Percentiles rank a stretch among this genome's conserved stretches.
These are phyloP conservation scores for Maconellicoccus hirsutus DNA, from an alignment of 1,140 invertebrate genomes.

Conservation along the genomic window DNA sequence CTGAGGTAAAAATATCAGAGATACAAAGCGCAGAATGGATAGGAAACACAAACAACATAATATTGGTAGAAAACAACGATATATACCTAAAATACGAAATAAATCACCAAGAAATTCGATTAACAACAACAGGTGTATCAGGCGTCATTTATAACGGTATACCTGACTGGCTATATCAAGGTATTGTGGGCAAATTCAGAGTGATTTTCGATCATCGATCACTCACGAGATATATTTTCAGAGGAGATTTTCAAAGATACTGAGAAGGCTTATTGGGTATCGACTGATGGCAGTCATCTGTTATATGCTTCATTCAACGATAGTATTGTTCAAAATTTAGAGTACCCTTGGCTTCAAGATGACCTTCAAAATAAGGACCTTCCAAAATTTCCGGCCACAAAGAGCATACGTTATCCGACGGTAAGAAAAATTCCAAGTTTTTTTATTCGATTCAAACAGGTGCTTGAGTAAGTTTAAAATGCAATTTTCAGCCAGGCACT, in stretches of 20 bases:
- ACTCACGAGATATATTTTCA: too few species aligned
- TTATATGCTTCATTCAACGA: conserved; percentile 83
- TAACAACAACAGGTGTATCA: conserved; percentile 61
- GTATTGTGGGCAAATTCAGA: conserved; percentile 40
- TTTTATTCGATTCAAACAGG: not conserved
- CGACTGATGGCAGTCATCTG: conserved; percentile 62
- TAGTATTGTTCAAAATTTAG: conserved; percentile 56
- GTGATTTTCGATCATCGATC: too few species aligned
- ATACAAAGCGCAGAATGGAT: conserved; percentile 67
- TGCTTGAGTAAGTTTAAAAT: not conserved
- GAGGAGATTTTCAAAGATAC: conserved; percentile 54
- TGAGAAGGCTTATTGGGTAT: conserved; percentile 71
- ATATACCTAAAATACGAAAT: conserved; percentile 64
- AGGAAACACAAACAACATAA: conserved; percentile 52
- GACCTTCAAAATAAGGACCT: conserved; percentile 29
- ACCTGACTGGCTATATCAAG: conserved; percentile 89
- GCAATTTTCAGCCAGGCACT: conserved; percentile 55
- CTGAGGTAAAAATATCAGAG: conserved; percentile 53
- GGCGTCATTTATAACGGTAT: conserved; percentile 78
- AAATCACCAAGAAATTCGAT: conserved; percentile 45
- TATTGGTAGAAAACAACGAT: conserved; percentile 72
- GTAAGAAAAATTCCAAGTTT: conserved; percentile 33
- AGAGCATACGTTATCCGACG: conserved; percentile 63
- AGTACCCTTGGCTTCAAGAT: conserved; percentile 56
- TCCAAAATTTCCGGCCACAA: conserved; percentile 55